phyloP scores from a whole-genome alignment of 2,113 vertebrate genomes.

The Corvus cornix region DNA sequence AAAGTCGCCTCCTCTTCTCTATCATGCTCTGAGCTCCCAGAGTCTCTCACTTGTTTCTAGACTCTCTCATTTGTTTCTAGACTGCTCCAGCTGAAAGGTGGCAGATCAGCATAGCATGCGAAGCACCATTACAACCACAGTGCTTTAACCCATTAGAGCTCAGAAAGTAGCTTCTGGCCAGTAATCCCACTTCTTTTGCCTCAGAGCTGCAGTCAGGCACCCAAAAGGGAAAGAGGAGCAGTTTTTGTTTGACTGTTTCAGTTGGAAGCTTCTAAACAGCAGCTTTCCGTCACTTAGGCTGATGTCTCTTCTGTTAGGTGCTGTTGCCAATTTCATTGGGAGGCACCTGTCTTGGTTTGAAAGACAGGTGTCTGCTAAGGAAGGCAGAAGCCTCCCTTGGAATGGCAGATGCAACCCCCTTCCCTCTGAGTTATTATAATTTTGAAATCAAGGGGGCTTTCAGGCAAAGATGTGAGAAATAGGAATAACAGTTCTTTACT shows the following conservation, averaged over 20 bases:
- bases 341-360: too few species aligned
- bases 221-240: neutral
- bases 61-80: neutral
- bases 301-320: neutral
- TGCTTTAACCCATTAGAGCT: neutral
- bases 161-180: neutral
- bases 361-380: too few species aligned
- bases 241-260: neutral
- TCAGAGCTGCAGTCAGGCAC: neutral
- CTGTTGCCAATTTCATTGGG: neutral
- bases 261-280: neutral
- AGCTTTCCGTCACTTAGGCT: neutral
- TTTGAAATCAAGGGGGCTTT: too few species aligned
- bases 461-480: too few species aligned
- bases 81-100: neutral
- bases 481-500: too few species aligned
- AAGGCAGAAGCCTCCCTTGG: too few species aligned
- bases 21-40: neutral
- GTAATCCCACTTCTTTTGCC: neutral
- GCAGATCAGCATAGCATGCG: neutral
- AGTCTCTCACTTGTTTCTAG: neutral
- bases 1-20: neutral
- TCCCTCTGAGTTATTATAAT: too few species aligned
- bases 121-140: neutral
- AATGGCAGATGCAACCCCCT: too few species aligned